A percentile compares a stretch with the other conserved stretches of the same genome.
Conservation (phyloP, 2,113 vertebrate species). For the Passer domesticus region DNA sequence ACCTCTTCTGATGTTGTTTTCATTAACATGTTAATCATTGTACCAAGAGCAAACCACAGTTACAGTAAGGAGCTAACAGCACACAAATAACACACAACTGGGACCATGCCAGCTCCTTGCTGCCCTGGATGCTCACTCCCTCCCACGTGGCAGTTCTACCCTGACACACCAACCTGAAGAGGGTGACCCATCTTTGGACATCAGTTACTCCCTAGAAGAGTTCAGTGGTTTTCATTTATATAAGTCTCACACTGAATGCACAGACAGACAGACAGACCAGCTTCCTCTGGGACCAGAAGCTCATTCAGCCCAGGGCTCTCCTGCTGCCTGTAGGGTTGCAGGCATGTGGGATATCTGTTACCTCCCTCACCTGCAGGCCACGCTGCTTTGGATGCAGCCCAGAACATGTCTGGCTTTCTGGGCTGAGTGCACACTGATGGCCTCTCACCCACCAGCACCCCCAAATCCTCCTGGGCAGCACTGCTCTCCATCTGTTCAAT, state of each 20-base stretch:
- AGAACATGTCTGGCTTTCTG: not conserved
- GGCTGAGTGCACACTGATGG: not conserved
- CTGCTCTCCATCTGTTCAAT: not conserved
- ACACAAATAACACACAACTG: not conserved
- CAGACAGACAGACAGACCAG: not conserved
- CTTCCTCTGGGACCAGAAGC: not conserved
- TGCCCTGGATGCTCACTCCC: not conserved
- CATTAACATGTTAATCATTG: not conserved
- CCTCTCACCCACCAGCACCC: not conserved
- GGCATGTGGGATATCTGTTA: rapidly evolving
- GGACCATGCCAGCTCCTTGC: not conserved
- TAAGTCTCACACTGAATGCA: not conserved
- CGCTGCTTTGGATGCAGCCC: rapidly evolving
- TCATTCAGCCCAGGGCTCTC: rapidly evolving
- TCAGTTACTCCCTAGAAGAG: not conserved
- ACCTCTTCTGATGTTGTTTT: not conserved
- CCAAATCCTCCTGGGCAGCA: not conserved
- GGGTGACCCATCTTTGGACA: not conserved
- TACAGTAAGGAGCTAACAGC: not conserved
- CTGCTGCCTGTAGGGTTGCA: no score
- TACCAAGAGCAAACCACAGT: not conserved
- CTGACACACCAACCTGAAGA: not conserved
- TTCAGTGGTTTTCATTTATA: rapidly evolving
- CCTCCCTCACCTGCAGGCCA: not conserved
- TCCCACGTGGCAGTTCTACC: rapidly evolving